Evolutionary conservation across 2,888 invertebrate genomes (phyloP).

Genomic region (Ptilodon capucinus): DNA sequence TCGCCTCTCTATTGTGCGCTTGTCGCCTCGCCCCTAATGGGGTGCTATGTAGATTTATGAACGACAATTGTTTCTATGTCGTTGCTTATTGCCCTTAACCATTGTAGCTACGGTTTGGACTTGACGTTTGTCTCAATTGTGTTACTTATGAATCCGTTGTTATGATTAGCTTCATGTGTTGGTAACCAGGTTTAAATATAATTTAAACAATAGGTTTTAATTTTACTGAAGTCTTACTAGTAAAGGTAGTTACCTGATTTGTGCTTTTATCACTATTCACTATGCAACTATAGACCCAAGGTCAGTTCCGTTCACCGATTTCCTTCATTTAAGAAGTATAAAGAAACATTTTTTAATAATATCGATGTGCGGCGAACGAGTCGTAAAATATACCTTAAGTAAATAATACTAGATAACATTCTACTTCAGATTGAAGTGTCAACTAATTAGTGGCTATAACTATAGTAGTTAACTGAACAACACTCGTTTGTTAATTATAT

Average conservation of each 20-base stretch:
- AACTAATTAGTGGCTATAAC: background rate
- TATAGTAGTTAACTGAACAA: no score
- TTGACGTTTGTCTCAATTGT: background rate
- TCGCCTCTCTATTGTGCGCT: conserved; percentile 32
- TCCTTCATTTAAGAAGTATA: background rate
- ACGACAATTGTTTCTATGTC: conserved; percentile 34
- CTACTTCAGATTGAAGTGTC: background rate
- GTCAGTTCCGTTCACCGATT: background rate
- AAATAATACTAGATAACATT: conserved; percentile 9
- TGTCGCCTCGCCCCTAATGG: conserved; percentile 48
- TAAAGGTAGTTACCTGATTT: no score
- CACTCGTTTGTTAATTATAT: no score
- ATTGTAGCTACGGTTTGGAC: conserved; percentile 2
- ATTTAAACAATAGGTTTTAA: no score
- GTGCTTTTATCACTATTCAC: background rate
- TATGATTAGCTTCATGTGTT: background rate
- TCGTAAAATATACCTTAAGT: conserved; percentile 3
- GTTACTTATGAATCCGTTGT: background rate
- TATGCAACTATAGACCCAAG: background rate
- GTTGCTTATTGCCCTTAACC: conserved; percentile 19
- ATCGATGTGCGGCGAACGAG: no score
- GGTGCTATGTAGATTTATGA: conserved; percentile 28
- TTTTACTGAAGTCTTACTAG: no score
- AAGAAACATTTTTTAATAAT: conserved; percentile 1
- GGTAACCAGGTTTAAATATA: background rate